Evolutionary conservation across 2,797 vertebrate species (phyloP).

Genomic region (Petrocephalus sullivani): DNA sequence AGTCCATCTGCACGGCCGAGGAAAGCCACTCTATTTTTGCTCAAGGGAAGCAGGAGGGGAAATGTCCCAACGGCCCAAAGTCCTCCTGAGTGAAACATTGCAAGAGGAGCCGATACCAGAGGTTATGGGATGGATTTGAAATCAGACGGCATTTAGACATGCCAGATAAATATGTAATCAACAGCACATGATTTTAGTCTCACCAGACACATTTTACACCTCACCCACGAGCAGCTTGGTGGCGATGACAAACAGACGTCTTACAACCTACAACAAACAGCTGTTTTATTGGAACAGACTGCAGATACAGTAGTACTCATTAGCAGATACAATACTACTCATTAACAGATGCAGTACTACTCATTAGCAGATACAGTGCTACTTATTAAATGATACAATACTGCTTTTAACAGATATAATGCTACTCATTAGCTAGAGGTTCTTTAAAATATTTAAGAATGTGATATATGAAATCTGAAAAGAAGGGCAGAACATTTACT

Average conservation of each 20-base stretch:
- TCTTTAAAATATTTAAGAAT: too few species aligned
- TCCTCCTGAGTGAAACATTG: conserved; percentile 19
- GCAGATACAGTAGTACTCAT: neutral
- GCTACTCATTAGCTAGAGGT: too few species aligned
- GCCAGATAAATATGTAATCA: neutral
- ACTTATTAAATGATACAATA: neutral
- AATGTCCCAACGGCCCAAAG: neutral
- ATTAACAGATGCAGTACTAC: neutral
- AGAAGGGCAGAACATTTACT: too few species aligned
- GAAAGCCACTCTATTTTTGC: conserved; percentile 31
- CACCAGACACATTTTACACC: neutral
- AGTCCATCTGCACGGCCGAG: conserved; percentile 30
- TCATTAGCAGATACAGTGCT: too few species aligned
- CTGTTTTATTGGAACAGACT: neutral
- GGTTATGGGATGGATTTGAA: neutral
- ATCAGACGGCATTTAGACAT: neutral
- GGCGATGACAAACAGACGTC: neutral
- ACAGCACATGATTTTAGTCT: neutral
- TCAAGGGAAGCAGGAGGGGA: neutral
- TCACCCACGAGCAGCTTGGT: neutral
- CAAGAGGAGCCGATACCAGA: neutral
- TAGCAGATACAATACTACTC: neutral
- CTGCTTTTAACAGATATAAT: too few species aligned
- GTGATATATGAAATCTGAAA: too few species aligned
- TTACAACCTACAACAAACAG: neutral